Evolutionary conservation across 2,888 invertebrate genomes (phyloP).

Genomic region (Marronus borbonicus): DNA sequence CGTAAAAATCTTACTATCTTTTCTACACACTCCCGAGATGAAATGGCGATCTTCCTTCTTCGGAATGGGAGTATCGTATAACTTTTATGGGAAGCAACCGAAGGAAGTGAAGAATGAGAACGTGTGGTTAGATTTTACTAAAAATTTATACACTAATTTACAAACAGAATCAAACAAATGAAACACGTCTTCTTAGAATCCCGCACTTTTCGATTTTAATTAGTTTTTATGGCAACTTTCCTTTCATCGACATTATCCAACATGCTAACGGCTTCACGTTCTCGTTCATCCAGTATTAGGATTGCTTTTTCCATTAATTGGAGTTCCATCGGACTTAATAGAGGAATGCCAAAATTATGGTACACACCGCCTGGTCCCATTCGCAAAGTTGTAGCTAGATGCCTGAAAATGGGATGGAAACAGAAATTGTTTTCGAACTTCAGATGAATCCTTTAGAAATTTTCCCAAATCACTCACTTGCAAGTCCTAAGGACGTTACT

Average conservation of each 20-base stretch:
- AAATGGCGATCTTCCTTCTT: no score
- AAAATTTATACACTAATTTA: not conserved
- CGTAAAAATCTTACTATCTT: no score
- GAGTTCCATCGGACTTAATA: conserved; percentile 70
- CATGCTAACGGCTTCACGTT: conserved; percentile 61
- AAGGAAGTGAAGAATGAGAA: no score
- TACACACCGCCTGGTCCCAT: conserved; percentile 71
- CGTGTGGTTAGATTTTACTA: not conserved
- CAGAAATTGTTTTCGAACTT: no score
- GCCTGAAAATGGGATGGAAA: conserved; percentile 56
- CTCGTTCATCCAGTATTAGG: conserved; percentile 65
- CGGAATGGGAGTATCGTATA: no score
- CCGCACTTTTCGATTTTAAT: not conserved
- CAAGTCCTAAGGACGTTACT: conserved; percentile 63
- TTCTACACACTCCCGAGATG: no score
- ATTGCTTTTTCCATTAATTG: conserved; percentile 68
- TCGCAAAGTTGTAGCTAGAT: conserved; percentile 68
- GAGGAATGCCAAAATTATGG: conserved; percentile 71
- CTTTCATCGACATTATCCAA: conserved; percentile 38
- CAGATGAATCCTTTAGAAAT: no score
- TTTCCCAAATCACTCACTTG: conserved; percentile 59
- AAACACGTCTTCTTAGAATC: not conserved
- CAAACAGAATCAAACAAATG: no score
- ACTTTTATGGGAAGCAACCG: no score
- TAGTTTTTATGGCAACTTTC: conserved; percentile 29